Base-by-base conservation (phyloP, 2,113 vertebrate genomes). In the Caranx melampygus region DNA sequence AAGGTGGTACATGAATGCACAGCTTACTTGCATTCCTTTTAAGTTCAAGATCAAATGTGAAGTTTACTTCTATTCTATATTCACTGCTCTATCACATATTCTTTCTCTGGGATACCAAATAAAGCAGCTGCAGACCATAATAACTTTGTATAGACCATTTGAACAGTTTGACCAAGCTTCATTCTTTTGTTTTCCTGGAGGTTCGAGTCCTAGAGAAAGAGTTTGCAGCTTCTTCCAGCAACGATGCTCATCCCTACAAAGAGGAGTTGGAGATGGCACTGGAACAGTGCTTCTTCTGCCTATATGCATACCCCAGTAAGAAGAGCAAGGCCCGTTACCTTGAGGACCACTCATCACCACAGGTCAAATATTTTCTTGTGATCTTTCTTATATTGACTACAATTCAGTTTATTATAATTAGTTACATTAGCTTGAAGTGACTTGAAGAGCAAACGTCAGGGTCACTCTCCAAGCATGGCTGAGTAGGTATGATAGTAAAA, bases 241-340 rank as follows among this genome's bases (percentile, higher is more conserved):
- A 94, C 60, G 96, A 97, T 57, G 90, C 95, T 2, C 97, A 97
- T 68, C 97, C 98, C 0, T 99, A 97, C 82, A 98, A 97, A 89
- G 98, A 99, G 80, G 98, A 99, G 84, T 85, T 99, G 88, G 98
- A 99, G 92, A 98, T 96, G 2, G 97, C 98, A 11, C 82, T 99
- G 85, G 98, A 99, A 79, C 98, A 99, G 89, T 99, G 97, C 66
- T 97, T 98, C 89, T 99, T 97, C 89, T 99, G 98, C 76, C 92
- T 99, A 0, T 98, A 98, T 49, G 95, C 96, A 26, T 97, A 97
- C 78, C 98, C 98, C 58, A 99, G 97, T 92, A 99, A 99, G 93
- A 99, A 99, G 92, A 98, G 97, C 94, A 99, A 99, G 91, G 96
- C 98, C 34, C 95, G 98, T 18, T 99, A 99, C 85, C 92, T 99